phyloP scores from a whole-genome alignment of 1,140 invertebrate species.

The Ceratitis capitata region DNA sequence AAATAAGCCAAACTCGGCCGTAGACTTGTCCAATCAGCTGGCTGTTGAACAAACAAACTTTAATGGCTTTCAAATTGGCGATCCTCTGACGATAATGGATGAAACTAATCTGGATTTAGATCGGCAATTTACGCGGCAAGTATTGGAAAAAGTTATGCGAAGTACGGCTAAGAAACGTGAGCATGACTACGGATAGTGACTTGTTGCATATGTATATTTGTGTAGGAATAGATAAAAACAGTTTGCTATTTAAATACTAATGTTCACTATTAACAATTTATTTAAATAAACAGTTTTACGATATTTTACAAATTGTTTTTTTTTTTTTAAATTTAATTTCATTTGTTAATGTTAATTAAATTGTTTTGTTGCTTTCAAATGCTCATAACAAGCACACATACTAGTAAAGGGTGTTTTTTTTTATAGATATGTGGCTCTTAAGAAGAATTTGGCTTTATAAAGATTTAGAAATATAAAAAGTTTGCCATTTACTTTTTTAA shows the following conservation, averaged over 20 bases:
- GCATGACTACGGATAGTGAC: neutral
- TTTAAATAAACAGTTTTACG: constrained; percentile 30
- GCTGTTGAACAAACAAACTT: neutral
- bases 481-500: too few species aligned
- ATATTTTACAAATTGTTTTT: neutral
- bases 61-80: neutral
- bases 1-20: neutral
- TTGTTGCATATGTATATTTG: neutral
- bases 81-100: neutral
- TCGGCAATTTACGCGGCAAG: constrained; percentile 2
- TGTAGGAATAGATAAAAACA: constrained; percentile 4
- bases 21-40: too few species aligned
- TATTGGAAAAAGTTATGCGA: neutral
- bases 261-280: neutral
- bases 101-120: neutral
- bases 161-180: neutral
- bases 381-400: too few species aligned
- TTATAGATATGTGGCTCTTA: too few species aligned
- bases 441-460: too few species aligned
- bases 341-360: too few species aligned
- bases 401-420: too few species aligned
- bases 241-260: neutral
- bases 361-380: too few species aligned
- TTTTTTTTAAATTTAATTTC: neutral
- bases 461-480: too few species aligned